Base-by-base conservation (phyloP, 2,797 vertebrate species). In the Anguilla pacifica region DNA sequence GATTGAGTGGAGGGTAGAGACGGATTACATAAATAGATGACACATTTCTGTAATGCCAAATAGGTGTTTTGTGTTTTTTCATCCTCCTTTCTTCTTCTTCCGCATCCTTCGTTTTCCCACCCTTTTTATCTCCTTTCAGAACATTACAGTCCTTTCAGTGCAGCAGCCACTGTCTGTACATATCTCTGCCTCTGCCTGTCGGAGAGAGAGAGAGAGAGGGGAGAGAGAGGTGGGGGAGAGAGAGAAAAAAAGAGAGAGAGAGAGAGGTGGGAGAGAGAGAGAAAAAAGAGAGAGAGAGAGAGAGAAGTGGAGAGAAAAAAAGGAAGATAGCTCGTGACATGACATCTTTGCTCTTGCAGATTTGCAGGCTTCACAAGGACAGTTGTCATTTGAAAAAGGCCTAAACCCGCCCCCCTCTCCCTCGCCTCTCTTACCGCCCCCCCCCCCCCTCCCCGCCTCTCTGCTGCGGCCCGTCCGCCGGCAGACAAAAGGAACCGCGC, bases 401-500 rank as follows among this genome's bases (percentile, higher is more conserved):
- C 64, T 9, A 51, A 51, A 4, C 9, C 43, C 87, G 9, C 31
- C 28, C 53, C 59, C 15, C 43, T 64, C 28, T 77, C 83, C 39
- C 17, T 82, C 57, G 57, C 28, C 84, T 49, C 82, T 13, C 53
- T 49, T 31, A 31, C 31, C 22, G 28, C 86, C 28, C 19, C 82
- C 57, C 28, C 39, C 61, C 83, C 53, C 39, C 70, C 83, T 79
- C 74, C 64, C 88, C 61, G 35, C 77, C 64, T 25, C 55, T 49
- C 79, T 49, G 53, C 43, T 19, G 22, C 35, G 35, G 85, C 83
- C 15, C 85, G 10, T 79, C 61, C 61, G 85, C 70, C 83, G 59
- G 57, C 35, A 87, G 89, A 89, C 85, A 81, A 79, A 86, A 87
- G 88, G 19, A 86, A 86, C 0, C 9, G 49, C n/a, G 64, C 49